Conservation (phyloP, 2,797 vertebrate species). For the Falco peregrinus region DNA sequence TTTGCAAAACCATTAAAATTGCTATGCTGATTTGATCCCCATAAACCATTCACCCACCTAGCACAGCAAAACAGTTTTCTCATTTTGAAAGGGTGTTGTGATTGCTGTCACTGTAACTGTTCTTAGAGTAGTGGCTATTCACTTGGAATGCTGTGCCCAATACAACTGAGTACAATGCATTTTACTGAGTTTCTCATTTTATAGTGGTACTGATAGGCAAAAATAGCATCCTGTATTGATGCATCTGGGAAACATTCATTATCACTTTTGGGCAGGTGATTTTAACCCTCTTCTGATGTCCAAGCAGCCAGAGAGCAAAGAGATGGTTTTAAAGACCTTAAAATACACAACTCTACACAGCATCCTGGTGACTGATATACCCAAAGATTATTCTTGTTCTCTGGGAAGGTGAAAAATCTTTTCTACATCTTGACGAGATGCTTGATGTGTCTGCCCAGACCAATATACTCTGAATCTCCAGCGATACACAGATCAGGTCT, state of each 20-base stretch:
- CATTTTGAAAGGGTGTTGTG: neutral
- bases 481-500: neutral
- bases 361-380: fast-evolving
- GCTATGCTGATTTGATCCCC: neutral
- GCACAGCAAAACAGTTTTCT: neutral
- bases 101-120: neutral
- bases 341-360: neutral
- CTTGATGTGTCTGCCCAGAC: neutral
- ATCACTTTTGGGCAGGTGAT: neutral
- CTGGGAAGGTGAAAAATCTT: neutral
- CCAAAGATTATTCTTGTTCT: neutral
- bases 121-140: neutral
- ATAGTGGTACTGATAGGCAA: neutral
- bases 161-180: fast-evolving
- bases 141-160: neutral
- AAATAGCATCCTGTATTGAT: fast-evolving
- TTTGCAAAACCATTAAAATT: neutral
- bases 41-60: neutral
- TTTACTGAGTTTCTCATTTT: neutral
- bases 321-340: neutral
- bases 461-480: neutral
- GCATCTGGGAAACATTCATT: fast-evolving
- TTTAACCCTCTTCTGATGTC: neutral
- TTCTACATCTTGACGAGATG: neutral
- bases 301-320: neutral